Conservation (phyloP, 2,113 vertebrate species). For the Crocuta crocuta region DNA sequence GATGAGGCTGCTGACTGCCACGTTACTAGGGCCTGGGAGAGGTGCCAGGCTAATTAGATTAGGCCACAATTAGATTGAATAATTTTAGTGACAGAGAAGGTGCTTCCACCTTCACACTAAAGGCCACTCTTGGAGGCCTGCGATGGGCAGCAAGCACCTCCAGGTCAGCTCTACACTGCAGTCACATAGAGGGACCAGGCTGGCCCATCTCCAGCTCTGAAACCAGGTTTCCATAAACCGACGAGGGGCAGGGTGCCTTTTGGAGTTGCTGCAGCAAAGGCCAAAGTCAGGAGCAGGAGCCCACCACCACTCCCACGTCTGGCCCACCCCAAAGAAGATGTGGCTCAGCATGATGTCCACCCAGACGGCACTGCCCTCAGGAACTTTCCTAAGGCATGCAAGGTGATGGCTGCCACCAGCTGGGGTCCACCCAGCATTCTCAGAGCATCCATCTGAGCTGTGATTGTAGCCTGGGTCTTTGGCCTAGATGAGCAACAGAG, state of each 20-base stretch:
- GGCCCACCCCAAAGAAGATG: not conserved
- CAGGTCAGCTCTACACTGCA: not conserved
- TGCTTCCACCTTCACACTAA: not conserved
- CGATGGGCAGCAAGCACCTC: not conserved
- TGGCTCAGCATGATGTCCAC: not conserved
- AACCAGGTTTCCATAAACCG: not conserved
- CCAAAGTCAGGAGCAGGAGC: not conserved
- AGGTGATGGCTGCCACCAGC: not conserved
- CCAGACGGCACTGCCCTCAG: not conserved
- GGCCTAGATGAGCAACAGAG: not conserved
- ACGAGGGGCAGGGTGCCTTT: not conserved
- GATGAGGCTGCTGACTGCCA: not conserved
- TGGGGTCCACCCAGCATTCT: not conserved
- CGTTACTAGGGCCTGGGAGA: not conserved
- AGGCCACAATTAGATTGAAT: rapidly evolving
- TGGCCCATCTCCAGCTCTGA: not conserved
- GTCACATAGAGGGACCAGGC: not conserved
- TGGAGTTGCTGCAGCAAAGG: not conserved
- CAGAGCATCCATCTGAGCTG: not conserved
- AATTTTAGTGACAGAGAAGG: not conserved
- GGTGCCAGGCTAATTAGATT: not conserved
- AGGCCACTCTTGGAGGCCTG: not conserved
- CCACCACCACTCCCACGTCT: not conserved
- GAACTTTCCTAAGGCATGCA: not conserved
- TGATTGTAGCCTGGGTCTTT: not conserved